phyloP scores from a whole-genome alignment of 1,140 invertebrate species.

The Leptinotarsa undecemlineata region DNA sequence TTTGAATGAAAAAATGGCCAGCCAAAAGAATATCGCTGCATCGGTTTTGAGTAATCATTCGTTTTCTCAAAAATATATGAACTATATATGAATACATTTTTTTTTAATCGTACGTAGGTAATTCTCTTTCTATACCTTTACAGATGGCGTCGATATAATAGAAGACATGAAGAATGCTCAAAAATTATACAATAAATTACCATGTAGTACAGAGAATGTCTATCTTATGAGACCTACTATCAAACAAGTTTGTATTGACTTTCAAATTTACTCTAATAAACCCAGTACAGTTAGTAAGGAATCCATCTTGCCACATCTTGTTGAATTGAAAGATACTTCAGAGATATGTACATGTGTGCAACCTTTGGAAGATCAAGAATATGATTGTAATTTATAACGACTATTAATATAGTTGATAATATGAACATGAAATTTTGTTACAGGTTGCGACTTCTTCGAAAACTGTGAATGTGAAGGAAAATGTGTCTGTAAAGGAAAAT shows the following conservation, averaged over 20 bases:
- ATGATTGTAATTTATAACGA: neutral
- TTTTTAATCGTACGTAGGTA: neutral
- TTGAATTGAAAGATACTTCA: slow-evolving; percentile 8
- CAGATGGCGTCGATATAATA: neutral
- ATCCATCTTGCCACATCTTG: neutral
- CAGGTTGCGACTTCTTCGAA: slow-evolving; percentile 1
- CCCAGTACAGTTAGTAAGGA: neutral
- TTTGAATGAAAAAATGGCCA: too few relatives aligned
- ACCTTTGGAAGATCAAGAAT: neutral
- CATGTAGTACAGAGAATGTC: neutral
- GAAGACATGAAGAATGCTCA: slow-evolving; percentile 11
- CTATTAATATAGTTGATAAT: neutral
- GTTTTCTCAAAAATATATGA: too few relatives aligned
- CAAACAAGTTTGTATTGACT: slow-evolving; percentile 11
- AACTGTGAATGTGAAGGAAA: slow-evolving; percentile 7
- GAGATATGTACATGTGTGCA: neutral
- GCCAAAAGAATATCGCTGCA: too few relatives aligned
- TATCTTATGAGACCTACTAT: slow-evolving; percentile 6
- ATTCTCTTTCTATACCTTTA: neutral
- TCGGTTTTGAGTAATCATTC: too few relatives aligned
- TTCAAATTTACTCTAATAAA: slow-evolving; percentile 7
- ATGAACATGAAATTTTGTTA: neutral
- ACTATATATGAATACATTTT: too few relatives aligned
- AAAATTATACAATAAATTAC: slow-evolving; percentile 4
- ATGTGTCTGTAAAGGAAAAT: slow-evolving; percentile 27